Base-by-base conservation (phyloP, 2,113 vertebrate species). In the Poecile atricapillus region DNA sequence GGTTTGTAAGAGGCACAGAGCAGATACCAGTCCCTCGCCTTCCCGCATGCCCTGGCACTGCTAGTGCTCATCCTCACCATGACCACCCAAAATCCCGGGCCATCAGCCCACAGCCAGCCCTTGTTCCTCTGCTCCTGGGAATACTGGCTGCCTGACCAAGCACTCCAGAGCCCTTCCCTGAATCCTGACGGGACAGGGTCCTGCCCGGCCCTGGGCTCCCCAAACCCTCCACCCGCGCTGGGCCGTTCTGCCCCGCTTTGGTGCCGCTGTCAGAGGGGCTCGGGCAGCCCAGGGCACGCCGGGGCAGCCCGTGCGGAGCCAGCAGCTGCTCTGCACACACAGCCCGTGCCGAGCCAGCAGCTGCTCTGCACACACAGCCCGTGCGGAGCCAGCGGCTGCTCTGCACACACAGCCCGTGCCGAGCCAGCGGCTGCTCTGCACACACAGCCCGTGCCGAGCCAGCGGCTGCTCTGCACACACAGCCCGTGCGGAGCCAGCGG, bases 101-200 rank as follows among this genome's bases (percentile, higher is more conserved):
- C 8, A 7, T 2, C 39, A 33, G 35, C 68, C 1, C 25, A 44
- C 6, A 11, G 16, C 59, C 64, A 62, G 44, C 25, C 67, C 39
- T 49, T 27, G 27, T 2, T 33, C 43, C 69, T 44, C 60, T 17
- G 37, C 56, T 49, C 9, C 84, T 12, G 22, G 18, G 28, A 33
- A 19, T 6, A 19, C n/a, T 14, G 1, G 1, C 71, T 59, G 58
- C 21, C 18, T 22, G 9, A 7, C 5, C 58, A 47, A 28, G 24
- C 52, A 1, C 50, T 7, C 59, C 74, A 41, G 37, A 39, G 37
- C 10, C 30, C 31, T 27, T 70, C 47, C n/a, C 70, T 24, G 37
- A 62, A 43, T 1, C 24, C 11, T 4, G 43, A 5, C 0, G 0
- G 50, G 22, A 44, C 30, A n/a, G 15, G 22, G 10, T 53, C 17